Evolutionary conservation across 1,140 invertebrate genomes (phyloP), one percentile per base, ranked within the genome.

Genomic region (Oncopodura yosiiana): DNA sequence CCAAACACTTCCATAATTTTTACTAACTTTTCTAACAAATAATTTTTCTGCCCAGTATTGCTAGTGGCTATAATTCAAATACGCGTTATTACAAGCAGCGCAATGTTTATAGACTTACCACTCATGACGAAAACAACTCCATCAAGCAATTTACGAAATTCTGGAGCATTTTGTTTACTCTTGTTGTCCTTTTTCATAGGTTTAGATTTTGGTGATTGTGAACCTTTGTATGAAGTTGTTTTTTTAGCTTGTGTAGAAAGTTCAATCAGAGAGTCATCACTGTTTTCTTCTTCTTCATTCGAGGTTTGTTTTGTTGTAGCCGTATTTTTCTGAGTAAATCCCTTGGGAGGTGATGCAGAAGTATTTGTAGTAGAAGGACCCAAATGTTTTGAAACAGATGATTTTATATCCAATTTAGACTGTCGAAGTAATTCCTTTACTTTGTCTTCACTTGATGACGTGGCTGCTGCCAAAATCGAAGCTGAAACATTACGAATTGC

Each of bases 71-170:
- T n/a, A n/a, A n/a, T n/a, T n/a, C n/a, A n/a, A n/a, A n/a, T n/a
- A n/a, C n/a, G n/a, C n/a, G n/a, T n/a, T n/a, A n/a, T n/a, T n/a
- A n/a, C n/a, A n/a, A n/a, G n/a, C n/a, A n/a, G n/a, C n/a, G n/a
- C n/a, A n/a, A n/a, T n/a, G n/a, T n/a, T n/a, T n/a, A n/a, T n/a
- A n/a, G n/a, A n/a, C n/a, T n/a, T n/a, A n/a, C n/a, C 58, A 72
- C 87, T 91, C 46, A 94, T 74, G 3, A 82, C 82, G 72, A 93
- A 78, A 14, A 79, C 74, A 23, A 90, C 86, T 37, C 74, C 78
- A 38, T 77, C 73, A 67, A 85, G 71, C 21, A 84, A 65, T 57
- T 76, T 66, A 54, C 70, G 67, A 58, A 81, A 81, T 2, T n/a
- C n/a, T n/a, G n/a, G n/a, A n/a, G n/a, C n/a, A n/a, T n/a, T n/a